These are phyloP conservation scores for Hippolais icterina DNA, from an alignment of 2,113 vertebrate species.

Conservation along the genomic window DNA sequence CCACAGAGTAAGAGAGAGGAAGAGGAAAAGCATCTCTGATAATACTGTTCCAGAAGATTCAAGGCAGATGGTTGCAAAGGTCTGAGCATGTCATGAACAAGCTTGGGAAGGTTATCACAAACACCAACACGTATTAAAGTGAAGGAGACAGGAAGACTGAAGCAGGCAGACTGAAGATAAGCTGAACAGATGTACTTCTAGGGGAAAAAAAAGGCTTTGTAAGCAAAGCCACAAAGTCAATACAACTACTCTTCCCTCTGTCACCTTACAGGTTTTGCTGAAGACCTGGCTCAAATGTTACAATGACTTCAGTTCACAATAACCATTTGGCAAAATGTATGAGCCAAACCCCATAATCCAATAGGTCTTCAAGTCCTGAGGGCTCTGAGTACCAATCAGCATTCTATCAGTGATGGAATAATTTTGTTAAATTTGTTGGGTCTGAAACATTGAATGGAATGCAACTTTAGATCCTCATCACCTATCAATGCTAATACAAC, in stretches of 20 bases:
- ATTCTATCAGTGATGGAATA: neutral
- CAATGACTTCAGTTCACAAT: neutral
- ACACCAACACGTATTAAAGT: neutral
- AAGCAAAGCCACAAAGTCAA: neutral
- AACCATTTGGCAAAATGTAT: neutral
- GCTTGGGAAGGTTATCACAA: neutral
- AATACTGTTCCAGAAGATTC: neutral
- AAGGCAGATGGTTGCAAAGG: neutral
- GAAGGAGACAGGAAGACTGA: neutral
- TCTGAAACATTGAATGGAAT: neutral
- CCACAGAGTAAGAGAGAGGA: neutral
- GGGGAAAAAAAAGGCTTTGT: neutral
- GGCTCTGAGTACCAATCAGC: neutral
- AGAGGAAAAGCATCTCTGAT: neutral
- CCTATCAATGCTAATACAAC: neutral
- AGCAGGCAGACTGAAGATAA: neutral
- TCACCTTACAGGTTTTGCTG: fast-evolving
- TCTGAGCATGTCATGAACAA: neutral
- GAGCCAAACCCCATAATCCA: neutral
- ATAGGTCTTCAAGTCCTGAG: neutral
- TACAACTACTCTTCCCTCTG: neutral
- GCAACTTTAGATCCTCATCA: neutral
- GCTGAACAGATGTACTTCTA: neutral
- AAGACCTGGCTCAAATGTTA: neutral
- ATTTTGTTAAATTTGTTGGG: neutral